These are phyloP conservation scores for Indicator indicator DNA, from an alignment of 2,113 vertebrate species.

Conservation along the genomic window DNA sequence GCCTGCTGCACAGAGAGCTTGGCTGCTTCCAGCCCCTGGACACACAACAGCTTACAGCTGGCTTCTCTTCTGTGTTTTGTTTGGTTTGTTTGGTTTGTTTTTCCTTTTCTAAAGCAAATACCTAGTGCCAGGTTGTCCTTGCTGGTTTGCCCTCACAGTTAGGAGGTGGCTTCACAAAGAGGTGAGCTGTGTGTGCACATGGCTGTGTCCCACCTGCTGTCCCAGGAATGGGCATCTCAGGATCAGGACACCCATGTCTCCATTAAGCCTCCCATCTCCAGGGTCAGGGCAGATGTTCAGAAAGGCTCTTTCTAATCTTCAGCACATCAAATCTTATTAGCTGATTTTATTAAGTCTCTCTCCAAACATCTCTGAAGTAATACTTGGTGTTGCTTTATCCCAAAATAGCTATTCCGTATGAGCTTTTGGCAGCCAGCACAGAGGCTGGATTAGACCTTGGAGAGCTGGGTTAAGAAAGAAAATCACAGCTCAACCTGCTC, in stretches of 20 bases:
- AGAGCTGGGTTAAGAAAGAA: not conserved
- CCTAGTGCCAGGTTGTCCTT: not conserved
- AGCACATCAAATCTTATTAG: constrained; percentile 23
- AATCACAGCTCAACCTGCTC: not conserved
- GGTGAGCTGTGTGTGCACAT: not conserved
- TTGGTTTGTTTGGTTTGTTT: not conserved
- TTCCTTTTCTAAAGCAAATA: not conserved
- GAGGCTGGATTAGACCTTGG: not conserved
- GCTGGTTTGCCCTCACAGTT: not conserved
- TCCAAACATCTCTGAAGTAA: constrained; percentile 44
- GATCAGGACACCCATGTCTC: not conserved
- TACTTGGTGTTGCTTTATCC: not conserved
- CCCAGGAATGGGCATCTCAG: not conserved
- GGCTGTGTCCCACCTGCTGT: not conserved
- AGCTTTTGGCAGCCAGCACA: constrained; percentile 25
- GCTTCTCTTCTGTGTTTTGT: not conserved
- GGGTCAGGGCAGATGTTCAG: not conserved
- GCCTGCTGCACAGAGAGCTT: not conserved
- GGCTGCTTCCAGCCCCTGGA: not conserved
- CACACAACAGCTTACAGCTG: not conserved
- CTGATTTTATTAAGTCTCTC: constrained; percentile 28
- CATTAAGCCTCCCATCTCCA: not conserved
- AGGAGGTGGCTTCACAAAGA: not conserved
- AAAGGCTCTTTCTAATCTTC: constrained; percentile 12
- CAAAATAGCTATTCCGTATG: constrained; percentile 4